Percentiles rank a stretch among this genome's conserved stretches.
These are phyloP conservation scores for Lepidocyrtinus sp. DNA, from an alignment of 2,888 invertebrate species.

Conservation along the genomic window DNA sequence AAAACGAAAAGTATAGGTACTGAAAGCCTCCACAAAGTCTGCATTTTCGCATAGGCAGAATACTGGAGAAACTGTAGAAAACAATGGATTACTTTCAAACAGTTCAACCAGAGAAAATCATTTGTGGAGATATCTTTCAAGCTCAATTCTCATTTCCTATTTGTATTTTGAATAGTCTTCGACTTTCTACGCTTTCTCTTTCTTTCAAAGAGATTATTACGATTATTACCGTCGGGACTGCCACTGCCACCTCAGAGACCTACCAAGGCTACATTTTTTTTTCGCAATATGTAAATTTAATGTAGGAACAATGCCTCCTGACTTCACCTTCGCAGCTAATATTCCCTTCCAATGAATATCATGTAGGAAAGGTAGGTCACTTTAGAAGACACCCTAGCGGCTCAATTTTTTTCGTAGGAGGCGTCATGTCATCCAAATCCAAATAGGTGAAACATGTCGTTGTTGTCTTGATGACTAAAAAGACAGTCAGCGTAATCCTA, in stretches of 20 bases:
- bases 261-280: too few species aligned
- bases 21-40: neutral
- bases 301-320: neutral
- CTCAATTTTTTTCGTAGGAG: neutral
- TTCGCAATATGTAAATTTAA: slow-evolving; percentile 11
- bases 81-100: neutral
- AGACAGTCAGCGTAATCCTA: too few species aligned
- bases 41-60: too few species aligned
- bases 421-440: neutral
- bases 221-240: slow-evolving; percentile 13
- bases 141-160: neutral
- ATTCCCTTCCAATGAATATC: too few species aligned
- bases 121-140: neutral
- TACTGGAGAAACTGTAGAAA: neutral
- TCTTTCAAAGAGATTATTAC: slow-evolving; percentile 1
- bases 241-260: slow-evolving; percentile 1
- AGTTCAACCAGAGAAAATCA: neutral
- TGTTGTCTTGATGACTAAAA: too few species aligned
- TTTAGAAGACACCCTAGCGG: too few species aligned
- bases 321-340: too few species aligned
- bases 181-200: neutral
- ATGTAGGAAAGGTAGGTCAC: slow-evolving; percentile 8
- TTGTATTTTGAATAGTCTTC: neutral
- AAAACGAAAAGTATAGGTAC: neutral
- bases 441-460: too few species aligned